Evolutionary conservation across 2,113 vertebrate genomes (phyloP), one percentile per base, ranked within the genome.

Genomic region (Xerus inauris): DNA sequence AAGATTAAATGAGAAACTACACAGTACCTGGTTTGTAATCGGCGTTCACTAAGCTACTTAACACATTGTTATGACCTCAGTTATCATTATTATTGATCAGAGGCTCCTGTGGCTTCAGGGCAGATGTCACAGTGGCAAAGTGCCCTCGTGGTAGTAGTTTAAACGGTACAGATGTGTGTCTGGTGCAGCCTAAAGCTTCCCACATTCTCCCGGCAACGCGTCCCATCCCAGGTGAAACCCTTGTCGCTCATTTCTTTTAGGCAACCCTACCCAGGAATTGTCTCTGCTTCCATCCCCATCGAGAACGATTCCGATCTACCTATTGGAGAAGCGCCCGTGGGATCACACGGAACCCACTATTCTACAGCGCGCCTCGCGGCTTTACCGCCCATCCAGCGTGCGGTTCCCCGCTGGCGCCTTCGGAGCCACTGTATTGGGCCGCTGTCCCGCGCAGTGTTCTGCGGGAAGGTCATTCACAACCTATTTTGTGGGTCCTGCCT

Each of bases 341-440:
- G 26, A 19, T 38, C 38, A 16, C 30, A 28, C 65, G 49, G 8
- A 38, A 30, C 6, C 16, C 28, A 16, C 24, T 28, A 5, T 49
- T 72, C 30, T 3, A 3, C 22, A 45, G 47, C 38, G 28, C 72
- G 40, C 40, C 72, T 42, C 49, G n/a, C 73, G 59, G 32, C 72
- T 64, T 38, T 49, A 28, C 0, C 10, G 3, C 8, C 3, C 6
- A 6, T 45, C 8, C 14, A 79, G 42, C 40, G 26, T 1, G 2
- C 6, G 28, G n/a, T 47, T 64, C 73, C 69, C 45, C 30, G 9
- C 1, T 1, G 17, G 47, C 19, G 32, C 17, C 0, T 38, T 84
- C 35, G 54, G 47, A 30, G 8, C 28, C 28, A 24, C 22, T 0
- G 1, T 14, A 0, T 12, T 38, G 13, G 20, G 38, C 16, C 64